Conservation (phyloP, 2,797 vertebrate species). For the Myioborus melanocephalus region DNA sequence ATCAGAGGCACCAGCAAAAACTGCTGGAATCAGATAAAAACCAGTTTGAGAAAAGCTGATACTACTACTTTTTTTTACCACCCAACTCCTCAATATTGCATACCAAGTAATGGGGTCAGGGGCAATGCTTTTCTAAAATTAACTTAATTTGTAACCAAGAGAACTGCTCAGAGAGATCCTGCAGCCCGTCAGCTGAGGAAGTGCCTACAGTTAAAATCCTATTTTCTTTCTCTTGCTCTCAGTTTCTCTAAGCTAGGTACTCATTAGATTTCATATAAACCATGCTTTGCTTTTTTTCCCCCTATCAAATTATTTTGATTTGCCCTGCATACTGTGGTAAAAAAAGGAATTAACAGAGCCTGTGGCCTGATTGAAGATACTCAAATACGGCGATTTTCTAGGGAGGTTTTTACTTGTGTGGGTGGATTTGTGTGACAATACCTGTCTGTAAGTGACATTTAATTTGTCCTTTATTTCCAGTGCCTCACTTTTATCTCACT, state of each 20-base stretch:
- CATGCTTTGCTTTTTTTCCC: neutral
- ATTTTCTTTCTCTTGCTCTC: neutral
- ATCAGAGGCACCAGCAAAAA: neutral
- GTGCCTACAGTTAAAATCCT: neutral
- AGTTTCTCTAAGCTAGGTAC: neutral
- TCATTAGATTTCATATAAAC: neutral
- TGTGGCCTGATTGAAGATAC: neutral
- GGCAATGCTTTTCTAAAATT: neutral
- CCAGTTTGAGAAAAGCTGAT: neutral
- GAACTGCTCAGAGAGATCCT: neutral
- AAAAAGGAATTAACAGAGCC: neutral
- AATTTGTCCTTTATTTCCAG: neutral
- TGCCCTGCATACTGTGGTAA: fast-evolving
- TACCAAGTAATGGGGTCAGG: neutral
- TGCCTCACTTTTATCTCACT: neutral
- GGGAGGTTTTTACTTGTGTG: neutral
- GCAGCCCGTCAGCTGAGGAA: neutral
- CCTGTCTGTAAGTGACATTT: neutral
- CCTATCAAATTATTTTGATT: neutral
- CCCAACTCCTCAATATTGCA: neutral
- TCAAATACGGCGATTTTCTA: neutral
- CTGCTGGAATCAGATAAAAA: neutral
- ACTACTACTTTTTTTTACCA: no score
- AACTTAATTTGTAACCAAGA: neutral
- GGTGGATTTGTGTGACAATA: neutral